Conservation (phyloP, 1,140 invertebrate genomes). For the Atopsyche davidsoni region DNA sequence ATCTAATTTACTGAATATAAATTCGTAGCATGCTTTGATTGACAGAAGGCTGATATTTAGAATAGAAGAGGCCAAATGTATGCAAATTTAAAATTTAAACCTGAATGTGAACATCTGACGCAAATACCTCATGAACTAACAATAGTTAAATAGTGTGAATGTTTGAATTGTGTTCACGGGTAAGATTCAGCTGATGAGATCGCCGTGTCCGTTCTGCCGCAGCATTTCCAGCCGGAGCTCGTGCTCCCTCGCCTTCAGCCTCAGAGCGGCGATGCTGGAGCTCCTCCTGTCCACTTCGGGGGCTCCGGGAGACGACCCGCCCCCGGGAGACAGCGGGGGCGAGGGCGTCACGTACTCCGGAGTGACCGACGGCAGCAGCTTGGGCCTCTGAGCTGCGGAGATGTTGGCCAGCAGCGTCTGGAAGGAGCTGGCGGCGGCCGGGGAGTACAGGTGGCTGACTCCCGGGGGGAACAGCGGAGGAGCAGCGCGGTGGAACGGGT, state of each 20-base stretch:
- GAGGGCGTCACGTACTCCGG: conserved; percentile 55
- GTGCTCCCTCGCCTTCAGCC: conserved; percentile 88
- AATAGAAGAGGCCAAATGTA: too few relatives aligned
- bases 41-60: too few relatives aligned
- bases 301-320: conserved; percentile 37
- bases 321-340: conserved; percentile 47
- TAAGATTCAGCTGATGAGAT: conserved; percentile 63
- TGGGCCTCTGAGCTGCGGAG: conserved; percentile 58
- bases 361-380: conserved; percentile 35
- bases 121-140: too few relatives aligned
- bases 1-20: too few relatives aligned
- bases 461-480: conserved; percentile 58
- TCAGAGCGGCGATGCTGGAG: conserved; percentile 83
- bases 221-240: conserved; percentile 79
- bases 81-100: too few relatives aligned
- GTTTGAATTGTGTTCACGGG: neutral
- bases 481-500: conserved; percentile 56
- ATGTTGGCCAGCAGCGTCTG: conserved; percentile 79
- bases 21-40: too few relatives aligned
- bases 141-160: neutral
- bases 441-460: conserved; percentile 58
- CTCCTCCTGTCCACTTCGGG: conserved; percentile 69
- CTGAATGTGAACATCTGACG: too few relatives aligned
- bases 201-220: conserved; percentile 67
- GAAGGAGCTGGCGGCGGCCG: conserved; percentile 67